Conservation (phyloP, 2,797 vertebrate species). For the Hozukius guyotensis region DNA sequence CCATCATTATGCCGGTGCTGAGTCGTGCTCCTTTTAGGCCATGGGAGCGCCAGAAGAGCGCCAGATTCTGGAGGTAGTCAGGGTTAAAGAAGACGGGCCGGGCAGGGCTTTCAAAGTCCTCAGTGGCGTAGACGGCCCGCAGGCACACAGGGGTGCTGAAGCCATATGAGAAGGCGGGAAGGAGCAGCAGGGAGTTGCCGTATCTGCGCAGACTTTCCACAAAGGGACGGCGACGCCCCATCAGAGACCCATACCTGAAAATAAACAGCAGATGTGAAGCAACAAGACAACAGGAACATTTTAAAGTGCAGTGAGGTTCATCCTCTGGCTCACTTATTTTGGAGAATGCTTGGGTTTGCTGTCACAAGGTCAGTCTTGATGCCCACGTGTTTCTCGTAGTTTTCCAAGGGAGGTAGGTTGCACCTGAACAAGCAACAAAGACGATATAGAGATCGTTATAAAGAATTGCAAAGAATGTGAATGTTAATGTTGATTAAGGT, state of each 20-base stretch:
- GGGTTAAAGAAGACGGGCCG: constrained; percentile 89
- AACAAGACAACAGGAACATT: background rate
- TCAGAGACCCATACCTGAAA: constrained; percentile 64
- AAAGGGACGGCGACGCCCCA: constrained; percentile 85
- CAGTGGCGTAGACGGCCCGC: constrained; percentile 85
- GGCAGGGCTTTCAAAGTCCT: constrained; percentile 82
- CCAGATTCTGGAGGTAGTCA: constrained; percentile 87
- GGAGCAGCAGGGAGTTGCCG: constrained; percentile 77
- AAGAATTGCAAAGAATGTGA: background rate
- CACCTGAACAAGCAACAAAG: constrained; percentile 80
- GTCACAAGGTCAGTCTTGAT: constrained; percentile 92
- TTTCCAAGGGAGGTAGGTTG: constrained; percentile 90
- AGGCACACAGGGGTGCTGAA: constrained; percentile 88
- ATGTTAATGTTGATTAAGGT: background rate
- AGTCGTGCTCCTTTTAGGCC: constrained; percentile 85
- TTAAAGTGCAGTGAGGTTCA: background rate
- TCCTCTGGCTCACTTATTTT: constrained; percentile 84
- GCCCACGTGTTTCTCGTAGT: constrained; percentile 88
- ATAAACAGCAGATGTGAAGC: background rate
- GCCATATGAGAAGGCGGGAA: constrained; percentile 91
- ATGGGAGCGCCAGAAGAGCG: constrained; percentile 87
- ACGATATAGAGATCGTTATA: background rate
- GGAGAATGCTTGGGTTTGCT: constrained; percentile 92
- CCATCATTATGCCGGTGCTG: constrained; percentile 91
- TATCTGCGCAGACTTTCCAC: constrained; percentile 85